phyloP scores from a whole-genome alignment of 2,888 invertebrate genomes.

The Ceriagrion tenellum region DNA sequence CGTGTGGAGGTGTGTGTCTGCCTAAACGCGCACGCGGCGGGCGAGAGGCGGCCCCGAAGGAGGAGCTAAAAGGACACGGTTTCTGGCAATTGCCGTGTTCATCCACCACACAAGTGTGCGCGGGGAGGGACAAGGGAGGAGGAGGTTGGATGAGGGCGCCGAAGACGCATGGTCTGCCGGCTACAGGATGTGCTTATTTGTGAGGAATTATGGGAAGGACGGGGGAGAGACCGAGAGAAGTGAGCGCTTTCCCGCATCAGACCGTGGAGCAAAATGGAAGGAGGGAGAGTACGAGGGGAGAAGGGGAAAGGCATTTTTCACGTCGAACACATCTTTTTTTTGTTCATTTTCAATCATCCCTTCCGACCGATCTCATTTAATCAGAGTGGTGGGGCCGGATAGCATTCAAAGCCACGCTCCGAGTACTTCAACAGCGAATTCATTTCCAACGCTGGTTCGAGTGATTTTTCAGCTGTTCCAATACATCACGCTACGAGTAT shows the following conservation, averaged over 20 bases:
- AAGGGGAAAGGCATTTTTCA: not conserved
- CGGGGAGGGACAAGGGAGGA: too few species aligned
- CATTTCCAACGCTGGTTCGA: too few species aligned
- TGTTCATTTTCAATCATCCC: not conserved
- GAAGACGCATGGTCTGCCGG: constrained; percentile 24
- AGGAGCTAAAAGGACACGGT: not conserved
- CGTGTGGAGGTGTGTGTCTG: too few species aligned
- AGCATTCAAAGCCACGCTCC: too few species aligned
- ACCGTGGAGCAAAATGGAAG: not conserved
- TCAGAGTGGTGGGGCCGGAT: not conserved
- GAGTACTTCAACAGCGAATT: too few species aligned
- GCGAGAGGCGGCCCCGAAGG: not conserved
- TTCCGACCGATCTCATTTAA: not conserved
- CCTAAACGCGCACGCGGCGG: not conserved
- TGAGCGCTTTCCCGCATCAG: not conserved
- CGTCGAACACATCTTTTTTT: not conserved
- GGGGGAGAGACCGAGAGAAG: not conserved
- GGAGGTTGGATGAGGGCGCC: not conserved
- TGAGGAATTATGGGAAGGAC: not conserved
- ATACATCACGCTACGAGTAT: too few species aligned
- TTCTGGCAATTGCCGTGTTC: constrained; percentile 29
- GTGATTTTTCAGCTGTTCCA: too few species aligned
- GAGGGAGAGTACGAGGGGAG: not conserved
- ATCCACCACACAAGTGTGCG: not conserved
- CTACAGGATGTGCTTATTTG: constrained; percentile 25